Evolutionary conservation across 1,140 invertebrate species (phyloP).

Genomic region (Gonatopus flavifemur): DNA sequence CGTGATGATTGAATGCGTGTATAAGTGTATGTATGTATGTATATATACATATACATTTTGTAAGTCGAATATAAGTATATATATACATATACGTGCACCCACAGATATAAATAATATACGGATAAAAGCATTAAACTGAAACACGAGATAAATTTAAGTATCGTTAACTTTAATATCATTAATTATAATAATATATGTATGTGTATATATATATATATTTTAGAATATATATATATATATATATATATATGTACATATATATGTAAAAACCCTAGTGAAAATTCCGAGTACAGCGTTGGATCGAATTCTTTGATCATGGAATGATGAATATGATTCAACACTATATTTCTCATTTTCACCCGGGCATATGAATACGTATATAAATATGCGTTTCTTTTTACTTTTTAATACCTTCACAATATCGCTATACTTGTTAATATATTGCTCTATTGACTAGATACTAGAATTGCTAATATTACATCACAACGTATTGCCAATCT

Average conservation of each 20-base stretch:
- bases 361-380: no score
- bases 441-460: slow-evolving; percentile 14
- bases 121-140: no score
- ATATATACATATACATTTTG: slow-evolving; percentile 9
- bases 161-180: no score
- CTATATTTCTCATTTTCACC: no score
- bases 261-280: no score
- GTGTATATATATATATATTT: background rate
- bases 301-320: no score
- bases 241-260: slow-evolving; percentile 16
- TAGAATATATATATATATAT: slow-evolving; percentile 7
- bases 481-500: slow-evolving; percentile 12
- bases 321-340: no score
- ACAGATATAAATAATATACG: no score
- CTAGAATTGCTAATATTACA: slow-evolving; percentile 13
- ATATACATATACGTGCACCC: background rate
- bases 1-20: background rate
- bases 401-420: slow-evolving; percentile 24
- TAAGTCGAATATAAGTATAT: slow-evolving; percentile 3
- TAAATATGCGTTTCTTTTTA: slow-evolving; percentile 20
- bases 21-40: no score
- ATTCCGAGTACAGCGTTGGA: no score
- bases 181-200: slow-evolving; percentile 4
- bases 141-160: no score
- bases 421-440: slow-evolving; percentile 19